Evolutionary conservation across 2,113 vertebrate species (phyloP), one percentile per base, ranked within the genome.

Genomic region (Verasper variegatus): DNA sequence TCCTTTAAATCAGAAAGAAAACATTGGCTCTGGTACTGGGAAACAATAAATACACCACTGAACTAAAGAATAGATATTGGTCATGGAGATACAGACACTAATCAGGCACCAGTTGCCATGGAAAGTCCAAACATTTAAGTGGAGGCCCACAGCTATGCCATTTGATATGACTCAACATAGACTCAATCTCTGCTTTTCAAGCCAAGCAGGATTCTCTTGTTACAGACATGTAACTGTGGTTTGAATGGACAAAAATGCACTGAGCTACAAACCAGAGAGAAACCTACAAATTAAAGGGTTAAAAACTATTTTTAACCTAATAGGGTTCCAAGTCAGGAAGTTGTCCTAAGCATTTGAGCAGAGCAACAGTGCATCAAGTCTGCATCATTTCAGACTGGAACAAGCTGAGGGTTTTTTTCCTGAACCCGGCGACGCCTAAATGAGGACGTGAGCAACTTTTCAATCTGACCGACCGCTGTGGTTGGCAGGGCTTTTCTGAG

Each of bases 391-490:
- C 45, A 75, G 55, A 65, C 21, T 47, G 63, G 35, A 81, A 74
- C 63, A 86, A 82, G 73, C 75, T 56, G 90, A 85, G 55, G 83
- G 74, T 83, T 85, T 77, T 82, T 85, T 78, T 73, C 58, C 57
- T 52, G 68, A 69, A 80, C 21, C 59, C 2, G 24, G 78, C 24
- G 1, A 78, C 45, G 81, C 71, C 79, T 86, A 75, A 87, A 88
- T 86, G 63, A 64, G 81, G 75, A 90, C 52, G 47, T 52, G 72
- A 78, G 55, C 18, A 69, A 81, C 72, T 69, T 78, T 82, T 85
- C 57, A 85, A 81, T 83, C 31, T 40, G 45, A 49, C 60, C 8
- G n/a, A 20, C 65, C 26, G 79, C 37, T 81, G 88, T 59, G 80
- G 88, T 84, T 77, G 85, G 78, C 65, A 20, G 27, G 58, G 31